Base-by-base conservation (phyloP, 2,888 invertebrate genomes). In the Apocheima hispidaria region DNA sequence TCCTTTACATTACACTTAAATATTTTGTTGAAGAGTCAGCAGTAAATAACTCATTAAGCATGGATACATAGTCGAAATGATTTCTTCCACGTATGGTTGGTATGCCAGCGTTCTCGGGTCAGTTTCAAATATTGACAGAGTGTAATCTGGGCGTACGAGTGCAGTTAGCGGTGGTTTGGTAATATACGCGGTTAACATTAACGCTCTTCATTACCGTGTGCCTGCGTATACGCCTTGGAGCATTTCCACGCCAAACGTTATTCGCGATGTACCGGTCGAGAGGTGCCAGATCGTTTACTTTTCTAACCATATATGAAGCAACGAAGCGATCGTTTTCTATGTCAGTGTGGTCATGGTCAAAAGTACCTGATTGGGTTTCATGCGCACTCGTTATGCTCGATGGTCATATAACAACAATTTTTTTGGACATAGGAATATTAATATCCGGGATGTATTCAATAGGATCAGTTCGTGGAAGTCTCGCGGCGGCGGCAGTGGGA, bases 111-210 rank as follows among this genome's bases (percentile, higher is more conserved):
- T 49, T 43, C 40, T 51, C 44, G 52, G 52, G 53, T 60, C 49
- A 62, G 75, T 77, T 77, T 77, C 82, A 87, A 90, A 91, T 91
- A 91, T 92, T 92, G 90, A 92, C 87, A 83, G 80, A 86, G 85
- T 75, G 88, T 91, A 91, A 91, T 92, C 91, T 88, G 75, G 82
- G 74, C 81, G 81, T 79, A 78, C 76, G 75, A 81, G 81, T 79
- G 77, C 76, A 81, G 73, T 92, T 91, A 92, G 91, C 92, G 85
- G 70, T 68, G 67, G 68, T 57, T 63, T 79, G 90, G 90, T 92
- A 92, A 92, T 90, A 83, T 77, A 78, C 73, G 65, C 81, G 70
- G 85, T 90, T 91, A 91, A 82, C 91, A 88, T 77, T 68, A 67
- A 65, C 71, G 75, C 79, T 81, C 83, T 88, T 89, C 90, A 89